phyloP scores from a whole-genome alignment of 2,797 vertebrate genomes.

The Macropodus opercularis region DNA sequence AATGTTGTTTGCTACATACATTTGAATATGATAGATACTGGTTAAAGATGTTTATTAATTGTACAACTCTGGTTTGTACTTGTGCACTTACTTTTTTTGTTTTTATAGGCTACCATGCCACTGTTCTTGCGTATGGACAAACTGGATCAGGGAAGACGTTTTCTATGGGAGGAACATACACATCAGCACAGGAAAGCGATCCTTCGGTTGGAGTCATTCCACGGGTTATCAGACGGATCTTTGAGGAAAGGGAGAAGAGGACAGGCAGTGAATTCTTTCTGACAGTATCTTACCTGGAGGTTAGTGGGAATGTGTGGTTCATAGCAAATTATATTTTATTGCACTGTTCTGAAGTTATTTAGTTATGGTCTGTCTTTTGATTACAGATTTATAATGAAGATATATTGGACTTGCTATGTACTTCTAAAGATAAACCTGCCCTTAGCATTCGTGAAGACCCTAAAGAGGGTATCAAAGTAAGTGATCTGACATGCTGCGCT shows the following conservation, averaged over 20 bases:
- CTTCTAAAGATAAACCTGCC: slow-evolving; percentile 84
- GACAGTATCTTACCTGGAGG: slow-evolving; percentile 94
- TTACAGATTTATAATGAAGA: slow-evolving; percentile 96
- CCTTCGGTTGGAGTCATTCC: slow-evolving; percentile 92
- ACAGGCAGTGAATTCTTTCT: slow-evolving; percentile 84
- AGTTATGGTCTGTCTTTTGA: slow-evolving; percentile 19
- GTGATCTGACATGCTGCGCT: slow-evolving; percentile 16
- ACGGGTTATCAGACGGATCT: slow-evolving; percentile 88
- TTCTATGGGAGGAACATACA: slow-evolving; percentile 96
- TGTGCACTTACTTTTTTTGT: neutral
- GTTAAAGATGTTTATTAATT: neutral
- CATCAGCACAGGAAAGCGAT: slow-evolving; percentile 89
- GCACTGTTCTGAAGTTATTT: neutral
- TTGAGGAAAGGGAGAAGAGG: slow-evolving; percentile 85
- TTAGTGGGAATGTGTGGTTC: slow-evolving; percentile 52
- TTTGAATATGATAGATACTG: neutral
- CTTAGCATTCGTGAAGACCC: slow-evolving; percentile 95
- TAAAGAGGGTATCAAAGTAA: slow-evolving; percentile 96
- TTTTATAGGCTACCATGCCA: slow-evolving; percentile 92
- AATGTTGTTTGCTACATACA: neutral
- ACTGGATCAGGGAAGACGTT: slow-evolving; percentile 97
- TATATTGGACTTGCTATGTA: slow-evolving; percentile 90
- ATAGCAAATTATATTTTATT: neutral
- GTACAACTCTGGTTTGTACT: neutral
- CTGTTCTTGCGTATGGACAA: slow-evolving; percentile 95